Evolutionary conservation across 2,888 invertebrate species (phyloP), one percentile per base, ranked within the genome.

Genomic region (Andrena chrysosceles): DNA sequence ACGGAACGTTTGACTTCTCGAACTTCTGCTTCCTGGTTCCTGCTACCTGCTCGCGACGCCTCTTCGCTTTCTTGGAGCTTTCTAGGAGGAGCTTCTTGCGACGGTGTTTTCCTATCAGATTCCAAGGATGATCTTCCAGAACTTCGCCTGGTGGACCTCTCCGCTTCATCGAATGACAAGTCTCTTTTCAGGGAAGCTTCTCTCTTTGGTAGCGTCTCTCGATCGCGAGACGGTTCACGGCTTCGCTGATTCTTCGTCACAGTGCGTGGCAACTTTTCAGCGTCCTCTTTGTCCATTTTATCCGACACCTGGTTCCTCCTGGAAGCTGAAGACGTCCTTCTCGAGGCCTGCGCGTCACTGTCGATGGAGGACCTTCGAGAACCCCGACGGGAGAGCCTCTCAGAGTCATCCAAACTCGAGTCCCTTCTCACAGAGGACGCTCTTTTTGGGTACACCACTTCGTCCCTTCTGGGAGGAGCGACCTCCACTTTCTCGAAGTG

Each of bases 341-440:
- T 83, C 48, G 52, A 31, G 2, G 26, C 63, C 10, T 80, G 89
- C 1, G 42, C 23, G n/a, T 90, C 89, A 16, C 84, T 82, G 48
- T 90, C 90, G 48, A 87, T 56, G 10, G 85, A 88, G 2, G 89
- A 89, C 29, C 83, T 83, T 49, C 83, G 69, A 5, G 86, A 84
- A 26, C 77, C 82, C n/a, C 86, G 81, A 3, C 79, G 67, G 3
- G 89, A 79, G 3, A 84, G 74, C 68, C 85, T 84, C 13, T 85
- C 81, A 20, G 77, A 49, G 20, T 85, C 75, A 7, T 85, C 77
- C 62, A 62, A 8, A 26, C 56, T 8, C 35, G 52, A 23, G 42
- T 90, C 87, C 1, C 85, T 85, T 16, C 84, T 86, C 16, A 78
- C 54, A 0, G 88, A 84, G 0, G 88, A 70, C 7, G 83, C 77